Evolutionary conservation across 2,888 invertebrate genomes (phyloP).

Genomic region (Seladonia tumulorum): DNA sequence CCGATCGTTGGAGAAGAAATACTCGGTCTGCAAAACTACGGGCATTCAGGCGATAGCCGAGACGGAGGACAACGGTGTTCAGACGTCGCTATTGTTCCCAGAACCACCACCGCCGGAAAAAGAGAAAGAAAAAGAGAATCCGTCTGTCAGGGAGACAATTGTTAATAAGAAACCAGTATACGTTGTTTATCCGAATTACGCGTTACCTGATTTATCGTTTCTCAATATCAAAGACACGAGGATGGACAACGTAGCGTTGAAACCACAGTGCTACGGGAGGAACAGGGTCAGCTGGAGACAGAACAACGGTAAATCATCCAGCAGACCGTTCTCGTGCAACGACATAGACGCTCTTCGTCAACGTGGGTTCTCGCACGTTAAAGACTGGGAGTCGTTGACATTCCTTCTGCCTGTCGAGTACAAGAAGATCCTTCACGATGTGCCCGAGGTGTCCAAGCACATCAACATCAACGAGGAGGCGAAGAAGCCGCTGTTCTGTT

Average conservation of each 20-base stretch:
- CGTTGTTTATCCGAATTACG: slow-evolving; percentile 95
- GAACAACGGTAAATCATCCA: slow-evolving; percentile 80
- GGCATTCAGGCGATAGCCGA: slow-evolving; percentile 79
- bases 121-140: slow-evolving; percentile 71
- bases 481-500: slow-evolving; percentile 86
- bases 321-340: slow-evolving; percentile 91
- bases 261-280: slow-evolving; percentile 87
- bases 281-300: slow-evolving; percentile 84
- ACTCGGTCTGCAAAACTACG: slow-evolving; percentile 74
- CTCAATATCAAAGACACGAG: slow-evolving; percentile 84
- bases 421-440: slow-evolving; percentile 90
- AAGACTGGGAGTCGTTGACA: slow-evolving; percentile 97
- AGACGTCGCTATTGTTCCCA: slow-evolving; percentile 76
- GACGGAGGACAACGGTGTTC: slow-evolving; percentile 81
- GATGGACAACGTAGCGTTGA: slow-evolving; percentile 89
- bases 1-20: slow-evolving; percentile 59
- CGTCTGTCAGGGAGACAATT: slow-evolving; percentile 75
- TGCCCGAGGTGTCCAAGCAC: slow-evolving; percentile 91
- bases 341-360: slow-evolving; percentile 93
- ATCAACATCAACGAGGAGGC: slow-evolving; percentile 86
- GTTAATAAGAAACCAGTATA: slow-evolving; percentile 90
- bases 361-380: slow-evolving; percentile 93
- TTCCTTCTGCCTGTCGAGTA: slow-evolving; percentile 95
- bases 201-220: slow-evolving; percentile 95
- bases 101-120: not conserved